A percentile compares a stretch with the other conserved stretches of the same genome.
phyloP scores from a whole-genome alignment of 2,797 vertebrate species.

The Crossoptilon crossoptilon region DNA sequence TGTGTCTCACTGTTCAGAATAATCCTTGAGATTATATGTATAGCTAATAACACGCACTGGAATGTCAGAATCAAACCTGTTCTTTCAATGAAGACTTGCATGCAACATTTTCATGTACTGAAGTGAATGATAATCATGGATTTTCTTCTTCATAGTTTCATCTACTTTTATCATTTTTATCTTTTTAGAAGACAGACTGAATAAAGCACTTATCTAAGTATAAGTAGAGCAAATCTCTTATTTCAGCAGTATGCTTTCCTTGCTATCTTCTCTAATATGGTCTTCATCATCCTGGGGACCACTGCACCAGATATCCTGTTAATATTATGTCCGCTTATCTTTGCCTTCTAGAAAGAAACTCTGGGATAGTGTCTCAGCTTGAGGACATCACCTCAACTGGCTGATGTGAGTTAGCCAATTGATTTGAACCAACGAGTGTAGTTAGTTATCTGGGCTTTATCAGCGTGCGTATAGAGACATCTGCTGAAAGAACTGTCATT shows the following conservation, averaged over 20 bases:
- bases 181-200: not conserved
- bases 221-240: not conserved
- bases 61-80: not conserved
- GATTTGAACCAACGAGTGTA: not conserved
- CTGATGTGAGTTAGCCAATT: not conserved
- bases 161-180: not conserved
- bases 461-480: not conserved
- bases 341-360: not conserved
- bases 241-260: not conserved
- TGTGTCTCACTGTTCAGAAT: not conserved
- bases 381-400: not conserved
- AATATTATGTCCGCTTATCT: not conserved
- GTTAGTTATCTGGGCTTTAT: not conserved
- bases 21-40: not conserved
- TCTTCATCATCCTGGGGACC: not conserved
- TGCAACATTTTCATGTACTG: not conserved
- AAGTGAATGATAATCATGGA: not conserved
- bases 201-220: not conserved
- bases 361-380: not conserved
- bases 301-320: fast-evolving
- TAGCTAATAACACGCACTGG: not conserved
- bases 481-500: not conserved
- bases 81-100: not conserved
- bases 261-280: not conserved
- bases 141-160: not conserved